Base-by-base conservation (phyloP, 2,113 vertebrate species). In the Dolichallabes microphthalmus region DNA sequence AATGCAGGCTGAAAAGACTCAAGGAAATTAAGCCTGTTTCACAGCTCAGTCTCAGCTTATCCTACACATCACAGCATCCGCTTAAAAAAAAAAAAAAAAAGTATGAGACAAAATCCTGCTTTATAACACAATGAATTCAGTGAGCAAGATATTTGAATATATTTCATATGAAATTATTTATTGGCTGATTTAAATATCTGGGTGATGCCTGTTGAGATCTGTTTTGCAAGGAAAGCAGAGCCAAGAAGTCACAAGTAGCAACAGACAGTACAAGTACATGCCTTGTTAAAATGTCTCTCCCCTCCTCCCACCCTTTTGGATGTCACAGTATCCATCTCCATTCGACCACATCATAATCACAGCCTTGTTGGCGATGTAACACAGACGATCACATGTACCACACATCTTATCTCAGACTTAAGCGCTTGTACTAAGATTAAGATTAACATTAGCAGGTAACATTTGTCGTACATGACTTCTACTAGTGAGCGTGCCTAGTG, bases 1-100 rank as follows among this genome's bases (percentile, higher is more conserved):
- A 83, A 75, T 63, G n/a, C 76, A 57, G 32, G 50, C 58, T 84
- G 39, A 78, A 68, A 75, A 58, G 77, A 22, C 32, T 39, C 63
- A 7, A 8, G 74, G 55, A 80, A 55, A 75, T 83, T 85, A 85
- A 82, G 60, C 83, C 35, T 61, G 58, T 82, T 88, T 88, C 80
- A 88, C n/a, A 73, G 83, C 74, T 84, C 86, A n/a, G 30, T 35
- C 73, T 85, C 57, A 61, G 63, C 64, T 80, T 57, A 57, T 52
- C 71, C 75, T 71, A 55, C 39, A 78, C 14, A 32, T 75, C 73
- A 73, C 57, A 82, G 45, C 78, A 63, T 57, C 87, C 1, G 63
- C 35, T 82, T 81, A 52, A 27, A 78, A 25, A 63, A 57, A 6
- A 2, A 32, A 1, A 20, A 5, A 17, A 7, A 45, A 45, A 8